These are phyloP conservation scores for Octodon degus DNA, from an alignment of 2,113 vertebrate genomes.

Conservation along the genomic window DNA sequence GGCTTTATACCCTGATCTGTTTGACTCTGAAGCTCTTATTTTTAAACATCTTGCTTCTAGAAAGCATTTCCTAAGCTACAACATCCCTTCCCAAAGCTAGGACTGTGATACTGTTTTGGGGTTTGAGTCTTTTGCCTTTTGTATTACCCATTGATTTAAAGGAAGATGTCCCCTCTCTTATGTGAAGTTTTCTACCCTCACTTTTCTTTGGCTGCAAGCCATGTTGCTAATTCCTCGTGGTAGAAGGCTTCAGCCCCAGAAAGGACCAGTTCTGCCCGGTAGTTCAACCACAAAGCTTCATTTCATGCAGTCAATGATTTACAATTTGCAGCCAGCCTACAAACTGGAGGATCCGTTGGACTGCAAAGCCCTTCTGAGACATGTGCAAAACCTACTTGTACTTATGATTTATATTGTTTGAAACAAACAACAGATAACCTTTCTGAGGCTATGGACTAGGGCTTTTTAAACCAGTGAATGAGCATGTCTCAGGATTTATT, in stretches of 20 bases:
- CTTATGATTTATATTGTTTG: slow-evolving; percentile 72
- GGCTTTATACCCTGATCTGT: neutral
- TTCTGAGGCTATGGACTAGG: slow-evolving; percentile 28
- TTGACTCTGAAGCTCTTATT: neutral
- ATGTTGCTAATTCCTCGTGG: neutral
- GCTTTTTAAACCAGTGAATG: slow-evolving; percentile 66
- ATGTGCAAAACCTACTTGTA: slow-evolving; percentile 72
- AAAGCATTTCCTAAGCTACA: neutral
- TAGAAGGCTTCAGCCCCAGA: slow-evolving; percentile 65
- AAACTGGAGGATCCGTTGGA: slow-evolving; percentile 19
- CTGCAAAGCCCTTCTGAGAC: slow-evolving; percentile 55
- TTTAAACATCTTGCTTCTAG: neutral
- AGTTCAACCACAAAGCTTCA: slow-evolving; percentile 66
- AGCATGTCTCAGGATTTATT: slow-evolving; percentile 65
- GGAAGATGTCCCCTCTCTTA: neutral
- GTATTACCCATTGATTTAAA: slow-evolving; percentile 10
- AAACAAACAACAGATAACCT: slow-evolving; percentile 77
- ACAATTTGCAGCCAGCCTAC: slow-evolving; percentile 9
- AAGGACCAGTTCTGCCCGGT: neutral
- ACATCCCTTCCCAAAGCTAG: neutral
- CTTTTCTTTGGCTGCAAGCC: neutral
- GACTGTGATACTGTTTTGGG: neutral
- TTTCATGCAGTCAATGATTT: slow-evolving; percentile 70
- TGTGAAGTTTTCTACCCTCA: neutral
- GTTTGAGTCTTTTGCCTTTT: slow-evolving; percentile 23